Base-by-base conservation (phyloP, 2,113 vertebrate genomes). In the Capricornis sumatraensis region DNA sequence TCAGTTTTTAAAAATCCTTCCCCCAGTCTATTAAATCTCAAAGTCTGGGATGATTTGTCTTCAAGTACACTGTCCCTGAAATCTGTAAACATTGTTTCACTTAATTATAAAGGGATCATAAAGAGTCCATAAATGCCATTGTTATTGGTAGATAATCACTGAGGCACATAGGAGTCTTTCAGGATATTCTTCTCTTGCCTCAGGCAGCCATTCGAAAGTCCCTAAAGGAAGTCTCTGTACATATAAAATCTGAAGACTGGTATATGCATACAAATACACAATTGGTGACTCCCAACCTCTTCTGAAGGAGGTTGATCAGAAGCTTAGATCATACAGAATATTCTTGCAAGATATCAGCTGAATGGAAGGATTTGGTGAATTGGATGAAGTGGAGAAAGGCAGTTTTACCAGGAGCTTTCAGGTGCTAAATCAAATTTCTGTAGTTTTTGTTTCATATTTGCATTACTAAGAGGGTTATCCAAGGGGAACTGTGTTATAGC, bases 351-450 rank as follows among this genome's bases (percentile, higher is more conserved):
- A 43, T 85, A 30, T 53, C 16, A 74, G 36, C 14, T 87, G 36
- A 55, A 27, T 85, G 40, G 58, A 90, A 95, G 40, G 11, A 96
- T 94, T 53, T 96, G 82, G 79, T 94, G 82, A 67, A 76, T 81
- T 64, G 9, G 52, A 82, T 91, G 13, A 93, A 87, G 10, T 87
- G n/a, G 25, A 88, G 76, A 91, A 64, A 7, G 45, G 43, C 95
- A 52, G 16, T n/a, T 87, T 88, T 91, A 27, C 28, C 81, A 95
- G 53, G 43, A 62, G 28, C n/a, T 62, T 58, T 81, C 43, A 74
- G 40, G 8, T 10, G 36, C 57, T 87, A 45, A 82, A 82, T 96
- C 19, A 85, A 71, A 9, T 88, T 93, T 86, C 67, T 67, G 15
- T 53, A 64, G 36, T 81, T 91, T 89, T 93, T 60, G n/a, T 25